Conservation (phyloP, 2,113 vertebrate species). For the Grallaria varia region DNA sequence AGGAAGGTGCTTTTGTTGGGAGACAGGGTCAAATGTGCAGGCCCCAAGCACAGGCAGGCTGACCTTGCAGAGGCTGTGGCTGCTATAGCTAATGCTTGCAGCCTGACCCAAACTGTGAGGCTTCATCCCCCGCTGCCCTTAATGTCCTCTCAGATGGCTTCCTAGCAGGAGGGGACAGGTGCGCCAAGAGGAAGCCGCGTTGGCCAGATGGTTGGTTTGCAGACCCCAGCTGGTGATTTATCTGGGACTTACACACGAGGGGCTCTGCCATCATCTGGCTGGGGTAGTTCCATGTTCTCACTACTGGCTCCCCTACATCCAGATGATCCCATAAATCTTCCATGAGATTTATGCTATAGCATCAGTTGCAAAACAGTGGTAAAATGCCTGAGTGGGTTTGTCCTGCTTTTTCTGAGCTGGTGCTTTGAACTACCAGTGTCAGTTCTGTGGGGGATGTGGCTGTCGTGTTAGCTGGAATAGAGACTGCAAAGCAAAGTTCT, state of each 20-base stretch:
- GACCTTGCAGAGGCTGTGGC: slow-evolving; percentile 53
- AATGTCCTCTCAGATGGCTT: slow-evolving; percentile 68
- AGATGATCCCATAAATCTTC: slow-evolving; percentile 72
- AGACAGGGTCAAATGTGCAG: not conserved
- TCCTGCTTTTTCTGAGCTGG: not conserved
- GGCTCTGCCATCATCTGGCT: slow-evolving; percentile 17
- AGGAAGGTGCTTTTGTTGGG: slow-evolving; percentile 18
- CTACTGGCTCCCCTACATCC: slow-evolving; percentile 39
- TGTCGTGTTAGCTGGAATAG: slow-evolving; percentile 31
- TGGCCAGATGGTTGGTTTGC: slow-evolving; percentile 72
- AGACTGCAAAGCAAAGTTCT: slow-evolving; percentile 58
- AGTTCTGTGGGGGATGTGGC: slow-evolving; percentile 10
- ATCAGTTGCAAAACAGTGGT: slow-evolving; percentile 20
- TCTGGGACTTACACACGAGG: slow-evolving; percentile 6
- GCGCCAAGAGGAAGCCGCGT: slow-evolving; percentile 46
- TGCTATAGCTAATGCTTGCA: slow-evolving; percentile 48
- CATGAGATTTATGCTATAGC: slow-evolving; percentile 27
- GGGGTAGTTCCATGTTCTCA: not conserved
- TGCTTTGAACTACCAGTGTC: slow-evolving; percentile 48
- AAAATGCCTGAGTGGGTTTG: slow-evolving; percentile 23
- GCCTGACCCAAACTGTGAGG: slow-evolving; percentile 35
- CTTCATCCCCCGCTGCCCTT: slow-evolving; percentile 31
- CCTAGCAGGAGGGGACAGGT: slow-evolving; percentile 50
- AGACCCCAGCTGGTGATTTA: slow-evolving; percentile 65
- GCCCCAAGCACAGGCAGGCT: slow-evolving; percentile 12